Evolutionary conservation across 2,113 vertebrate species (phyloP), one percentile per base, ranked within the genome.

Genomic region (Glaucidium brasilianum): DNA sequence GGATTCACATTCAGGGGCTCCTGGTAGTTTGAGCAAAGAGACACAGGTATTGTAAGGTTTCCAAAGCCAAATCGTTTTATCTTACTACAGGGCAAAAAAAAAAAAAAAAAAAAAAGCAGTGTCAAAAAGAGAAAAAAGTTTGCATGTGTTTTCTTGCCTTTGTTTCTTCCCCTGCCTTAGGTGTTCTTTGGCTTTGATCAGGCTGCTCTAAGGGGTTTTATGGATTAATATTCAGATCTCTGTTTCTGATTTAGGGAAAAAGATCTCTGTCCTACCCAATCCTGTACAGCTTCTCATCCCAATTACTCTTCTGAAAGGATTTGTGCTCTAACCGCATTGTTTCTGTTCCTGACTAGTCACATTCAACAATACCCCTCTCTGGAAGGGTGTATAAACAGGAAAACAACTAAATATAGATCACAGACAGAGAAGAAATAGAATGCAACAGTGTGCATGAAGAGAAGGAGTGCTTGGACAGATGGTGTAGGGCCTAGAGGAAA

Each of bases 281-380:
- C 64, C 27, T 85, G 25, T 47, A n/a, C 0, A 1, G 27, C 43
- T 87, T 96, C 80, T 76, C 77, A 94, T 95, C 43, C 73, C 60
- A 52, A 27, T 85, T 94, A 68, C 23, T 78, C 22, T 50, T 92
- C 86, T 92, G 80, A 86, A 94, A 87, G 52, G 37, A 81, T 92
- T 85, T 81, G 32, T 89, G 84, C 25, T 75, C 25, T 92, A 64
- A 87, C 84, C 27, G 0, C 84, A 85, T 87, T 94, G 91, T 95
- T 95, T 85, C 64, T 93, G 74, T 97, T 97, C 95, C 95, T 96
- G 95, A 91, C 81, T 82, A 85, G 91, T 94, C 81, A n/a, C 21
- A 91, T 88, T 91, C 81, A 95, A 96, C 94, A 97, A 94, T 95
- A 90, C 19, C 16, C 37, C 20, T 85, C 27, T 93, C 90, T 93